Evolutionary conservation across 2,113 vertebrate species (phyloP).

Genomic region (Chitala chitala): DNA sequence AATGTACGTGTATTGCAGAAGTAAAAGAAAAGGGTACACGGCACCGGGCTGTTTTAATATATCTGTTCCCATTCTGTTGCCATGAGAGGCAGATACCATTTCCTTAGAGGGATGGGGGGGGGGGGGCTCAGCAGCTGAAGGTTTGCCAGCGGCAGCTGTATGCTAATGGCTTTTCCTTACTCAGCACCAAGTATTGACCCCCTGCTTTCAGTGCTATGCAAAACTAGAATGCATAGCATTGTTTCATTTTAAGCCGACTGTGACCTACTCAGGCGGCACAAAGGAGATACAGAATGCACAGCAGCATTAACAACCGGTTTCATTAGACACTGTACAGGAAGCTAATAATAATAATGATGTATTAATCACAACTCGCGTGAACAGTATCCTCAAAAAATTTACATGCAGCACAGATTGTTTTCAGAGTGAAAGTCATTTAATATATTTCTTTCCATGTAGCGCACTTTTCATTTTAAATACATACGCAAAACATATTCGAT

Average conservation of each 20-base stretch:
- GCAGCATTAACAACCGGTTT: not conserved
- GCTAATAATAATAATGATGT: not conserved
- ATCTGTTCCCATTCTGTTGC: not conserved
- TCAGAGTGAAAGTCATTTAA: too few species aligned
- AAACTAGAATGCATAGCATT: not conserved
- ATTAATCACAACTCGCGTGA: not conserved
- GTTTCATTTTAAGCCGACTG: not conserved
- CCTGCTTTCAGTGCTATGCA: not conserved
- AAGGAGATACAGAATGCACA: not conserved
- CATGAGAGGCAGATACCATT: slow-evolving; percentile 38
- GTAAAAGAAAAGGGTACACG: too few species aligned
- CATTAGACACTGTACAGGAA: not conserved
- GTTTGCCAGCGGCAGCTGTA: slow-evolving; percentile 54
- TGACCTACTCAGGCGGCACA: not conserved
- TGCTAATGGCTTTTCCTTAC: slow-evolving; percentile 52
- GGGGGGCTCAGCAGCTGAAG: slow-evolving; percentile 46
- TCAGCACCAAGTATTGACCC: slow-evolving; percentile 27
- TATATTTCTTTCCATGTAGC: too few species aligned
- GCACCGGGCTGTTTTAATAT: not conserved
- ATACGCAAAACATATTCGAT: too few species aligned
- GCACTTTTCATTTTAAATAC: too few species aligned
- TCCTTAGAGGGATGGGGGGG: slow-evolving; percentile 40
- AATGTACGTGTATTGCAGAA: too few species aligned
- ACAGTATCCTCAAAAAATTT: too few species aligned
- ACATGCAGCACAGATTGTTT: too few species aligned